Conservation (phyloP, 2,888 invertebrate genomes). For the Synergus japonicus region DNA sequence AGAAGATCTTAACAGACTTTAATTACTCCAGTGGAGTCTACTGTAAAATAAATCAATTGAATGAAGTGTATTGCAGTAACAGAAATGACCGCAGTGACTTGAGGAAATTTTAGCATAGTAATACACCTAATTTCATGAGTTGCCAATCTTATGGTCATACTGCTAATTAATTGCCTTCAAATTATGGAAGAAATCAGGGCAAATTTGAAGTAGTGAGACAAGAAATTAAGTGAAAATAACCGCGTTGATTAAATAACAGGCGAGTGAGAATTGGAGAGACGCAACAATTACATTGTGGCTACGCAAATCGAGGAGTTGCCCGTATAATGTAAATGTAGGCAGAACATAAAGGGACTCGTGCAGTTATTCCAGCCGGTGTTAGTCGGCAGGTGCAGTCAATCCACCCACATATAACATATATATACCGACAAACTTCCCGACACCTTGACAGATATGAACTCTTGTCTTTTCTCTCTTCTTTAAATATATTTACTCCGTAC, state of each 20-base stretch:
- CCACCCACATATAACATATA: conserved; percentile 65
- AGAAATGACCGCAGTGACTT: too few relatives aligned
- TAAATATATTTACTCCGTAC: conserved; percentile 34
- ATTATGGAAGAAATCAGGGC: neutral
- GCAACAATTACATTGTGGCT: conserved; percentile 32
- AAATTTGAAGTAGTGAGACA: neutral
- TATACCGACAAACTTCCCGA: conserved; percentile 50
- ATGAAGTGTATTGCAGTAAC: too few relatives aligned
- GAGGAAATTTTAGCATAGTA: too few relatives aligned
- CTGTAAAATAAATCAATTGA: too few relatives aligned
- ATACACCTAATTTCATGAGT: too few relatives aligned
- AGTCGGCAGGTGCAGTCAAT: conserved; percentile 67
- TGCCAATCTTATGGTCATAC: too few relatives aligned
- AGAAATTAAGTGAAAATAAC: neutral
- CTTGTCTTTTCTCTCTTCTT: conserved; percentile 37
- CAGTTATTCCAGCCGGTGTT: conserved; percentile 3
- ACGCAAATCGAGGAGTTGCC: conserved; percentile 26
- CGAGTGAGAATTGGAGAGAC: conserved; percentile 7
- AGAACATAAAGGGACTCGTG: conserved; percentile 25
- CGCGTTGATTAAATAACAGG: conserved; percentile 21
- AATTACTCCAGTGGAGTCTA: too few relatives aligned
- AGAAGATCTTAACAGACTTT: too few relatives aligned
- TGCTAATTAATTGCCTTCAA: neutral
- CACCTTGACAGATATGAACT: conserved; percentile 54
- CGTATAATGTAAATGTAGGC: conserved; percentile 31